Conservation (phyloP, 2,797 vertebrate species). For the Strix occidentalis region DNA sequence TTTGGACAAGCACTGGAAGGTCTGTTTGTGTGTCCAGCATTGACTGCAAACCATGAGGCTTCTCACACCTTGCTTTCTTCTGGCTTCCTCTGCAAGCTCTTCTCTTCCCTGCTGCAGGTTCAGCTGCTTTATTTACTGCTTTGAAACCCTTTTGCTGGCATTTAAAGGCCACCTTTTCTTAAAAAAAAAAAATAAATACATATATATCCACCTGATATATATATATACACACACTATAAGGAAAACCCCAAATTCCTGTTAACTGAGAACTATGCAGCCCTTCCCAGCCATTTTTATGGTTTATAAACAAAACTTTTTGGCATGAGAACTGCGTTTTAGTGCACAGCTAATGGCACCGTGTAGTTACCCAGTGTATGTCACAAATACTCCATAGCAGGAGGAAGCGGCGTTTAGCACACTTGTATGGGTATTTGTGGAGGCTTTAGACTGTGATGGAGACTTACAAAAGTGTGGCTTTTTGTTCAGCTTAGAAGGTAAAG, state of each 20-base stretch:
- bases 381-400: background rate
- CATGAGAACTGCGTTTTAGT: background rate
- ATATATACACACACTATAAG: background rate
- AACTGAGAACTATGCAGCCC: background rate
- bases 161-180: background rate
- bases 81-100: background rate
- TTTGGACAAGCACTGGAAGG: background rate
- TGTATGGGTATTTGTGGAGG: background rate
- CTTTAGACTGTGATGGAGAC: background rate
- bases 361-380: background rate
- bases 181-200: background rate
- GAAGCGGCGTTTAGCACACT: accelerated
- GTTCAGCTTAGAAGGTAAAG: background rate
- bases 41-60: background rate
- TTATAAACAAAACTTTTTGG: background rate
- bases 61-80: background rate
- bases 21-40: background rate
- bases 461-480: background rate
- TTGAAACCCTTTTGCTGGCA: background rate
- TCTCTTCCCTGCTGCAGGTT: background rate
- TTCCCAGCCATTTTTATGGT: background rate
- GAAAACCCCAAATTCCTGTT: background rate
- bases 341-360: background rate
- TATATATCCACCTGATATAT: background rate
- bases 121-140: background rate